phyloP scores from a whole-genome alignment of 2,797 vertebrate species.

The Mus minutoides region DNA sequence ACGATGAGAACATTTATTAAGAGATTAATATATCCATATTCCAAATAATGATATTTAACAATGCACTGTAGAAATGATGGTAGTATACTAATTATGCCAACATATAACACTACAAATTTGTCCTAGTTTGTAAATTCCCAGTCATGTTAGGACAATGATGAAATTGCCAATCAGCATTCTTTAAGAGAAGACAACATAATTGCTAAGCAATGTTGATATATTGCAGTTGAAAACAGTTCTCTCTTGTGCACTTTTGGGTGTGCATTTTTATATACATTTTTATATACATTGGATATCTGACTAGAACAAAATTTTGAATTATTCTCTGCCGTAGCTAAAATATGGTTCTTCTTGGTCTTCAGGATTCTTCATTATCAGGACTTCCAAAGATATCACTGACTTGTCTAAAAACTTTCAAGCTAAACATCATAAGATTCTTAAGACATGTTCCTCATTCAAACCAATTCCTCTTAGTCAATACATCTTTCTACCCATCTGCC shows the following conservation, averaged over 20 bases:
- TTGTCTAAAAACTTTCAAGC: background rate
- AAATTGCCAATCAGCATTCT: background rate
- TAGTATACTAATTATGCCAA: background rate
- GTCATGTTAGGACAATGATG: background rate
- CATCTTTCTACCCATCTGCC: background rate
- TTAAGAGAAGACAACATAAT: background rate
- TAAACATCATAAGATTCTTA: background rate
- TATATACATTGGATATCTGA: background rate
- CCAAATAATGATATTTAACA: background rate
- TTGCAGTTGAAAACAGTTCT: background rate
- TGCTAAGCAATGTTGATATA: background rate
- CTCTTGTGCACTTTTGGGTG: background rate
- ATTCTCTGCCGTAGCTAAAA: background rate
- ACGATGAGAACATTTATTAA: background rate
- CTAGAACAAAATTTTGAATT: background rate
- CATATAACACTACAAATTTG: background rate
- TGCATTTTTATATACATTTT: background rate
- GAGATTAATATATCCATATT: background rate
- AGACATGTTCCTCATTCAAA: background rate
- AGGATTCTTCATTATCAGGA: rapidly evolving
- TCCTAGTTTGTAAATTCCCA: background rate
- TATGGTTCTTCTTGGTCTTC: background rate
- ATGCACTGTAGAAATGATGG: background rate
- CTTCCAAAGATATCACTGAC: background rate
- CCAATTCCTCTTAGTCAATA: background rate